phyloP scores from a whole-genome alignment of 2,797 vertebrate species.

The Numenius phaeopus region DNA sequence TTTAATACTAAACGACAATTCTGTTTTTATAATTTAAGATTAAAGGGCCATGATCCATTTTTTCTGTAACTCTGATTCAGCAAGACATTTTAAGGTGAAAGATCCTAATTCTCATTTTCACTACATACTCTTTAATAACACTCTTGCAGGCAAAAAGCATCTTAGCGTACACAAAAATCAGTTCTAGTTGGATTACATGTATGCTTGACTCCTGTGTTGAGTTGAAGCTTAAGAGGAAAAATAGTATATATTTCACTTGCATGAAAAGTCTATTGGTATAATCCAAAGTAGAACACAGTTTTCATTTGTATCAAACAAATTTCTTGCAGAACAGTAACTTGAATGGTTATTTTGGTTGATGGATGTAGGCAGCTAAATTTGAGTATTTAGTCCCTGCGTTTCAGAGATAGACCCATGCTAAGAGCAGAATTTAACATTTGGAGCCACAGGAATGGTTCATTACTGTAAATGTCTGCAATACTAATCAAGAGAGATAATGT shows the following conservation, averaged over 20 bases:
- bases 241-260: not conserved
- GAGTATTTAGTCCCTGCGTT: not conserved
- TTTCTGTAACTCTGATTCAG: not conserved
- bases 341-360: not conserved
- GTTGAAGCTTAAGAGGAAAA: not conserved
- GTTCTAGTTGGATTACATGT: not conserved
- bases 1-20: not conserved
- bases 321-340: not conserved
- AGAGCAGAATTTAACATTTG: not conserved
- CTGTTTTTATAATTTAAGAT: not conserved
- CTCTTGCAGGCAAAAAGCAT: not conserved
- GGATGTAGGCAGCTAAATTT: not conserved
- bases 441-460: constrained; percentile 3
- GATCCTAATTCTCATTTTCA: not conserved
- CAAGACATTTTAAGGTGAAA: not conserved
- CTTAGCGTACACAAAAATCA: not conserved
- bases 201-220: not conserved
- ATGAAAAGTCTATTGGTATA: not conserved
- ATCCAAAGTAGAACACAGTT: not conserved
- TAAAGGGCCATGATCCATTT: not conserved
- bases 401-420: not conserved
- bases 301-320: not conserved
- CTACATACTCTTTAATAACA: not conserved
- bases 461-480: constrained; percentile 40
- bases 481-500: constrained; percentile 28